Base-by-base conservation (phyloP, 2,113 vertebrate genomes). In the Neodontobutis hainanensis region DNA sequence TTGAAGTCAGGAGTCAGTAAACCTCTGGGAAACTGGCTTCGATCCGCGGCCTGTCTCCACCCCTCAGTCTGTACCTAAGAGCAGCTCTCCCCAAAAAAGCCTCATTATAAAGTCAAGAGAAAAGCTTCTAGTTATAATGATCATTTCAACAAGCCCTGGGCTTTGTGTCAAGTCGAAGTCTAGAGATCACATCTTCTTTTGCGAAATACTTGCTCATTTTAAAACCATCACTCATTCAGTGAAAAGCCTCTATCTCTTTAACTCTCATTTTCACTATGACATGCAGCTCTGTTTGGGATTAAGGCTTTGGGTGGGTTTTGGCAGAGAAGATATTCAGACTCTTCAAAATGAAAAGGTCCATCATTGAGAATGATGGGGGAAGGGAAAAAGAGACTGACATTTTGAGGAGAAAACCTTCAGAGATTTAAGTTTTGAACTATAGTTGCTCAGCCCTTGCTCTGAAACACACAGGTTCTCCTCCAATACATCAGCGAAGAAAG, bases 1-100 rank as follows among this genome's bases (percentile, higher is more conserved):
- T 85, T 85, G 83, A 87, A 81, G 83, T 80, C 65, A 59, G 61
- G 69, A 86, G 82, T 80, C 83, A 57, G 80, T 81, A 68, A 85
- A 83, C 70, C 76, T 85, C 77, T 78, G 78, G 74, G 76, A 87
- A 82, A 80, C 48, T 69, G 75, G 50, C 75, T 77, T 68, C 51
- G 16, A 65, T 80, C 57, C 49, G 58, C 16, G 0, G 61, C 56
- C 16, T 4, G 40, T 59, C 85, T 82, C 76, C 71, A 51, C 69
- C 74, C 75, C 50, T 79, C 70, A 51, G 75, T 65, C 81, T 75
- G 61, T 69, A 68, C 38, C 73, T 70, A 49, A 72, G 74, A 80
- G 68, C 70, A 76, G 76, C 69, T 78, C 78, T 75, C 69, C 70
- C 15, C 11, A 49, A n/a, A 75, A 76, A 74, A 75, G 55, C 58